Percentiles rank a stretch among this genome's conserved stretches.
phyloP scores from a whole-genome alignment of 2,888 invertebrate genomes.

The Iphiclides podalirius region DNA sequence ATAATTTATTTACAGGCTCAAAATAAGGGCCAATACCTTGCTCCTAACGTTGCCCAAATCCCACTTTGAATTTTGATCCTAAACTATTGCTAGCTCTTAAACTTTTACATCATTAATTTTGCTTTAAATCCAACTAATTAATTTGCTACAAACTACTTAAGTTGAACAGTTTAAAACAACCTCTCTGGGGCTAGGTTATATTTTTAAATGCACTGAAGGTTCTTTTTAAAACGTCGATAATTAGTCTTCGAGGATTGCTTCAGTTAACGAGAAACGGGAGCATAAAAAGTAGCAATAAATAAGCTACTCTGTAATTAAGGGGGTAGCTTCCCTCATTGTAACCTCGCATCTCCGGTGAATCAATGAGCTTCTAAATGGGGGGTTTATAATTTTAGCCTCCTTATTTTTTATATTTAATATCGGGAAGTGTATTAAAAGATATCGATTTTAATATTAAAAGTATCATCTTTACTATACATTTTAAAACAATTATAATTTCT shows the following conservation, averaged over 20 bases:
- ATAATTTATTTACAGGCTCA: too few relatives aligned
- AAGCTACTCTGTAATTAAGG: conserved; percentile 44
- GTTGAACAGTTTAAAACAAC: background rate
- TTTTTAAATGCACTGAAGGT: conserved; percentile 17
- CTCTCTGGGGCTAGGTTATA: background rate
- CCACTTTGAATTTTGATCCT: background rate
- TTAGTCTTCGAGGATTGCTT: conserved; percentile 51
- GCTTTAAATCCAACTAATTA: background rate
- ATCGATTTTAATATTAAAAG: too few relatives aligned
- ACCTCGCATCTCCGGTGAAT: conserved; percentile 20
- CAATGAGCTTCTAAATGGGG: conserved; percentile 26
- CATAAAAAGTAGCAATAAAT: conserved; percentile 46
- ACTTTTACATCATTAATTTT: background rate
- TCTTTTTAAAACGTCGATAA: conserved; percentile 48
- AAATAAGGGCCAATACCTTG: too few relatives aligned
- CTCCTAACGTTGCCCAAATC: too few relatives aligned
- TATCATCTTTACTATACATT: too few relatives aligned
- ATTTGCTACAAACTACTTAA: background rate
- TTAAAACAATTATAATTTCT: background rate
- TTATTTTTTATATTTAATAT: conserved; percentile 3
- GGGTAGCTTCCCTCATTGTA: conserved; percentile 24
- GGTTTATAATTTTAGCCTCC: conserved; percentile 24
- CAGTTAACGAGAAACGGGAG: conserved; percentile 37
- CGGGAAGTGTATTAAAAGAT: background rate
- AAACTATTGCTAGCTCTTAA: background rate